Evolutionary conservation across 2,888 invertebrate genomes (phyloP).

Genomic region (Mythimna ferrago): DNA sequence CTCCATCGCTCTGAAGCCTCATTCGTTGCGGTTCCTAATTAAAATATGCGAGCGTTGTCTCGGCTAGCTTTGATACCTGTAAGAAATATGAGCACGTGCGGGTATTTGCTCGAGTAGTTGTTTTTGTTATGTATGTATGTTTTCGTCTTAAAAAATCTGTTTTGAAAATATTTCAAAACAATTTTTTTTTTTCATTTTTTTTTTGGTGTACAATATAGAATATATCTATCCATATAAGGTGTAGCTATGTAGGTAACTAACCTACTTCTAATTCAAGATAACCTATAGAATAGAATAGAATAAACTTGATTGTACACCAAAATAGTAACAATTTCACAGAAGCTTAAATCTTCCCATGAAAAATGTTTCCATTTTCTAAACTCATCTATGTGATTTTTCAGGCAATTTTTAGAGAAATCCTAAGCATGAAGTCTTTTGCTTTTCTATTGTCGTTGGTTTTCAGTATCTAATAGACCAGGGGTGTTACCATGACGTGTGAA

Average conservation of each 20-base stretch:
- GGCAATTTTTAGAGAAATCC: neutral
- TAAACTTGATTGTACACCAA: too few species aligned
- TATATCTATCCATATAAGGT: too few species aligned
- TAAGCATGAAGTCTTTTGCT: too few species aligned
- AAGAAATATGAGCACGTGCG: constrained; percentile 30
- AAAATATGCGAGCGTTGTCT: constrained; percentile 73
- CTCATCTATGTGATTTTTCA: neutral
- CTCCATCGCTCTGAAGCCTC: constrained; percentile 63
- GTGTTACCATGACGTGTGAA: too few species aligned
- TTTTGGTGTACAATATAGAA: too few species aligned
- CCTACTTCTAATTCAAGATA: neutral
- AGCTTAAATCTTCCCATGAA: too few species aligned
- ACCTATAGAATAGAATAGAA: too few species aligned
- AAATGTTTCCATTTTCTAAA: too few species aligned
- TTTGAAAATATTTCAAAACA: neutral
- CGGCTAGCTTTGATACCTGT: constrained; percentile 54
- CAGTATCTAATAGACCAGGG: too few species aligned
- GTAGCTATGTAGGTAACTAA: neutral
- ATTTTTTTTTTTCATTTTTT: too few species aligned
- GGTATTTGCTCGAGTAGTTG: neutral
- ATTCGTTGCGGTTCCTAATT: constrained; percentile 82
- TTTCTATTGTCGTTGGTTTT: too few species aligned
- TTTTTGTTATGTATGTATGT: constrained; percentile 1
- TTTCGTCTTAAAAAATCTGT: neutral
- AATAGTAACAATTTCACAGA: too few species aligned